Conservation (phyloP, 2,113 vertebrate species). For the Oxygymnocypris stewartii region DNA sequence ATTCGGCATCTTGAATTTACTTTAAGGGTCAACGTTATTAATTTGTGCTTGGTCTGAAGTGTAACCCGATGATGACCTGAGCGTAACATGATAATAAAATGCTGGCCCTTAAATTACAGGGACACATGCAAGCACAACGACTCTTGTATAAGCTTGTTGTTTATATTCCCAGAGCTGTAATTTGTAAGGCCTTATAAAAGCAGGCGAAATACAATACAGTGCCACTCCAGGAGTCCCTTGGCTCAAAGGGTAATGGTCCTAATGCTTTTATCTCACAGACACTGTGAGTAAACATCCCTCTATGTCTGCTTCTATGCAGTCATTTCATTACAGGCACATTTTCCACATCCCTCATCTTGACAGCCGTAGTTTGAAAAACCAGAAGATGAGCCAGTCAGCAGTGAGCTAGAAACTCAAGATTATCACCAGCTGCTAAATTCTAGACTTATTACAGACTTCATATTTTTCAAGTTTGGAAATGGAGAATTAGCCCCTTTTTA, state of each 20-base stretch:
- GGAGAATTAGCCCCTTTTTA: neutral
- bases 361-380: conserved; percentile 46
- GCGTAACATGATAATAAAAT: conserved; percentile 56
- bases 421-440: neutral
- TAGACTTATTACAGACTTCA: neutral
- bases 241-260: conserved; percentile 58
- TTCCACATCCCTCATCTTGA: conserved; percentile 59
- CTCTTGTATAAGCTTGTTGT: conserved; percentile 54
- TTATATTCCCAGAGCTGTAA: conserved; percentile 62
- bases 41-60: conserved; percentile 43
- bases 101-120: conserved; percentile 51
- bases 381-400: neutral
- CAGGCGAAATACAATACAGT: conserved; percentile 58
- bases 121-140: conserved; percentile 58
- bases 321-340: conserved; percentile 62
- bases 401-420: conserved; percentile 18
- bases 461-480: neutral
- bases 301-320: conserved; percentile 51
- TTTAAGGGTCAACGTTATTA: conserved; percentile 50
- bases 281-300: conserved; percentile 56
- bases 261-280: conserved; percentile 65
- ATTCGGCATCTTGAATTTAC: conserved; percentile 17
- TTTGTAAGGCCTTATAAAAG: conserved; percentile 62
- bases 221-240: conserved; percentile 55
- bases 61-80: conserved; percentile 56